A percentile compares a stretch with the other conserved stretches of the same genome.
phyloP scores from a whole-genome alignment of 2,113 vertebrate genomes.

The Saccopteryx bilineata region DNA sequence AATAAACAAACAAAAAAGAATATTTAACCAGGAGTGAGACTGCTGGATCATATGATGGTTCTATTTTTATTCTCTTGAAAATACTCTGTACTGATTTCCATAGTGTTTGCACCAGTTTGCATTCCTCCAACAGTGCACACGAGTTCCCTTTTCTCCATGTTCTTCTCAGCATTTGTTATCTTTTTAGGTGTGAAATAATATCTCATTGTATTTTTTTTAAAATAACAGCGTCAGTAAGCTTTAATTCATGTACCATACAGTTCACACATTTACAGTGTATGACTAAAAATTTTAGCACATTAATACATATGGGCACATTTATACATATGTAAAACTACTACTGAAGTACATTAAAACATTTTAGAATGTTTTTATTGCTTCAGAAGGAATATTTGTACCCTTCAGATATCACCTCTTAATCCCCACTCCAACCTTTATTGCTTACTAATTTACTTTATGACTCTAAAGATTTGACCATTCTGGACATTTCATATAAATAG shows the following conservation, averaged over 20 bases:
- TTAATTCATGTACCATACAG: background rate
- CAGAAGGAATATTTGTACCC: background rate
- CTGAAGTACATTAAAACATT: background rate
- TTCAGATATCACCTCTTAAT: background rate
- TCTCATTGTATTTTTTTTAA: background rate
- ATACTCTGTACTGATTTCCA: background rate
- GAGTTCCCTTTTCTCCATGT: background rate
- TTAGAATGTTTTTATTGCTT: background rate
- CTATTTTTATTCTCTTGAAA: background rate
- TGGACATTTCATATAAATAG: background rate
- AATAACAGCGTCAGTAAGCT: background rate
- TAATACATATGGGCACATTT: background rate
- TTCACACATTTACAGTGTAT: background rate
- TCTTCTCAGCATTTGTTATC: background rate
- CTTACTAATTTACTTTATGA: background rate
- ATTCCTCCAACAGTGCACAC: background rate
- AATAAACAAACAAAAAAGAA: too few relatives aligned
- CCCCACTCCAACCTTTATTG: background rate
- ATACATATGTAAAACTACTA: background rate
- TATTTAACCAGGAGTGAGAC: background rate
- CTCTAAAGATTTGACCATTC: background rate
- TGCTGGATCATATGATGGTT: background rate
- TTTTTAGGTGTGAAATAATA: background rate
- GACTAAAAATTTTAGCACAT: background rate
- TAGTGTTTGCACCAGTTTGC: background rate